These are phyloP conservation scores for Bos javanicus DNA, from an alignment of 2,113 vertebrate species.

Conservation along the genomic window DNA sequence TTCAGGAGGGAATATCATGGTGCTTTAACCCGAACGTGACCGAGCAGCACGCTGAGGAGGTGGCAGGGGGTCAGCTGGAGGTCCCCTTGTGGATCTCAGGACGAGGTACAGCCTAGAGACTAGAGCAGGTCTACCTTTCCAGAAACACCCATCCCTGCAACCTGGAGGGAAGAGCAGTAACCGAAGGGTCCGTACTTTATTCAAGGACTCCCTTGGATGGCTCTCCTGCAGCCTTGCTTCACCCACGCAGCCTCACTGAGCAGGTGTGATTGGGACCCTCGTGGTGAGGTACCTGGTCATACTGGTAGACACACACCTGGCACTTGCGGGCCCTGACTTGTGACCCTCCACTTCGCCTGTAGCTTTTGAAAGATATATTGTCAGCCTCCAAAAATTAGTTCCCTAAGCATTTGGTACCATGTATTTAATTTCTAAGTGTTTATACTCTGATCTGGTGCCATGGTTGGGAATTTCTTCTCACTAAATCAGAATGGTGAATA, in stretches of 20 bases:
- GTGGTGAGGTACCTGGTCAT: fast-evolving
- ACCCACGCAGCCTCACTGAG: not conserved
- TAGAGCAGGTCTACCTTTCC: not conserved
- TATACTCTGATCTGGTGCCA: not conserved
- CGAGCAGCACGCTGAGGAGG: not conserved
- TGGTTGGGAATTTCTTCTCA: not conserved
- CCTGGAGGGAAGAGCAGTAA: not conserved
- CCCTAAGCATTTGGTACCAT: not conserved
- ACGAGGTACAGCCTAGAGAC: not conserved
- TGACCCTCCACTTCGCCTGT: not conserved
- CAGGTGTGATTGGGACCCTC: not conserved
- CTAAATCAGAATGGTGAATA: not conserved
- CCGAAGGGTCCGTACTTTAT: not conserved
- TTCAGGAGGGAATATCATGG: not conserved
- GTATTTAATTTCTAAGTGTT: not conserved
- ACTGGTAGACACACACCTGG: not conserved
- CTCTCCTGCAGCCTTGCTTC: not conserved
- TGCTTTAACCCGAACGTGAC: not conserved
- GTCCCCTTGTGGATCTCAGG: not conserved
- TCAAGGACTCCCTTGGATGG: not conserved
- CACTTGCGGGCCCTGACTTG: not conserved
- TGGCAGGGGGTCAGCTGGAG: not conserved
- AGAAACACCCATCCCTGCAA: not conserved
- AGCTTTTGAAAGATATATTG: not conserved
- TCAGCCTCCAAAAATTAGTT: not conserved